phyloP scores from a whole-genome alignment of 2,888 invertebrate genomes.

The Polymixis lichenea region DNA sequence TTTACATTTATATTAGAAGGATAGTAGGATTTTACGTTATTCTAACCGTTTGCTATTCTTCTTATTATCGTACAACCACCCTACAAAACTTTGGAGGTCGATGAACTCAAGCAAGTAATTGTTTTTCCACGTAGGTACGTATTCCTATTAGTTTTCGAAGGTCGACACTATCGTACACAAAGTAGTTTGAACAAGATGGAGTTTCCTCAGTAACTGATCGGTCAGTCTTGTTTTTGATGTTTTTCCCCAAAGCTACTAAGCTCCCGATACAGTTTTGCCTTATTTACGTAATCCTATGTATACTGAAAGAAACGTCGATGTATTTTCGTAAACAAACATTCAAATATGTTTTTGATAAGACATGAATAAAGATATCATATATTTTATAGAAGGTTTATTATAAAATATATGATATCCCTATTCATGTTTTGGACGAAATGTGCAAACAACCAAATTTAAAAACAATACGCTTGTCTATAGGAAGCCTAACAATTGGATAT shows the following conservation, averaged over 20 bases:
- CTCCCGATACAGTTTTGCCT: conserved; percentile 5
- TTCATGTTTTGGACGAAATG: not conserved
- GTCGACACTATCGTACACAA: conserved; percentile 29
- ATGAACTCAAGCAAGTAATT: conserved; percentile 19
- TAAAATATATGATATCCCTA: no score
- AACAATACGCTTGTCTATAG: not conserved
- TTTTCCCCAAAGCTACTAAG: conserved; percentile 29
- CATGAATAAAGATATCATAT: not conserved
- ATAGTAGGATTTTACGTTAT: no score
- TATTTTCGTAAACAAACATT: conserved; percentile 28
- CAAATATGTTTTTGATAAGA: conserved; percentile 16
- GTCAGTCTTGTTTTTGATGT: conserved; percentile 43
- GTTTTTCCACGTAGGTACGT: conserved; percentile 17
- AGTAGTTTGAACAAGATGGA: conserved; percentile 35
- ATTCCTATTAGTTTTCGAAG: conserved; percentile 43
- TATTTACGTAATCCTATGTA: conserved; percentile 36
- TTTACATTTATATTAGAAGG: no score
- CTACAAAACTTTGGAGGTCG: conserved; percentile 19
- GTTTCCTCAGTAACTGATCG: conserved; percentile 44
- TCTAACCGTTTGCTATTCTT: not conserved
- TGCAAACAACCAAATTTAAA: not conserved
- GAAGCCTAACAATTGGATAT: not conserved
- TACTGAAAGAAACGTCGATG: conserved; percentile 19
- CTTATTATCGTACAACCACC: not conserved
- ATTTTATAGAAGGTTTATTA: no score